These are phyloP conservation scores for Sinelater perroti DNA, from an alignment of 2,888 invertebrate species.

Conservation along the genomic window DNA sequence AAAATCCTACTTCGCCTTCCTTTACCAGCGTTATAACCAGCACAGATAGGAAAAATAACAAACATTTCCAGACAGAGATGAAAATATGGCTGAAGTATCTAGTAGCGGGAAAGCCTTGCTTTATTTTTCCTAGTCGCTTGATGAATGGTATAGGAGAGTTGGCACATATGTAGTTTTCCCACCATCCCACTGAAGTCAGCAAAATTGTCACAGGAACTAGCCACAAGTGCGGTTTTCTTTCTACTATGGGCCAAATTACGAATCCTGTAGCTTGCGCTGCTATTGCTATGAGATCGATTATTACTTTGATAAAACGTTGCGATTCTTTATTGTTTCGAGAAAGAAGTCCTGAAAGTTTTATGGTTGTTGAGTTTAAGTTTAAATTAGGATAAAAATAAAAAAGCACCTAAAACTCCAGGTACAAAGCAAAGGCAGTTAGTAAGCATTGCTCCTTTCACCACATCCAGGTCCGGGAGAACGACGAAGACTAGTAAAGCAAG, in stretches of 20 bases:
- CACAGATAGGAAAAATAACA: conserved; percentile 79
- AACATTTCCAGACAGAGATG: conserved; percentile 91
- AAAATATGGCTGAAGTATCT: conserved; percentile 92
- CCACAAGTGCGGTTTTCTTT: conserved; percentile 80
- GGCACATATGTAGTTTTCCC: conserved; percentile 95
- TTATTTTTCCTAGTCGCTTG: conserved; percentile 77
- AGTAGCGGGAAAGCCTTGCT: conserved; percentile 79
- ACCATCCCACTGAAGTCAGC: conserved; percentile 93
- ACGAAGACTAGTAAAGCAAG: conserved; percentile 86
- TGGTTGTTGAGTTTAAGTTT: not conserved
- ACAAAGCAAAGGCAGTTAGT: conserved; percentile 95
- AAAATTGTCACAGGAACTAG: conserved; percentile 86
- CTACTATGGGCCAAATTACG: conserved; percentile 89
- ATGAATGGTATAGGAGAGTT: conserved; percentile 84
- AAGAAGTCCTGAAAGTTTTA: conserved; percentile 70
- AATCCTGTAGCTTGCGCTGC: conserved; percentile 91
- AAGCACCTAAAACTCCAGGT: conserved; percentile 75
- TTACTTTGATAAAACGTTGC: conserved; percentile 77
- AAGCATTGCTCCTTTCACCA: conserved; percentile 94
- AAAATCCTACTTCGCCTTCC: conserved; percentile 78
- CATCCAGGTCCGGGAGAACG: conserved; percentile 91
- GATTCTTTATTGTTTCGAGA: conserved; percentile 86
- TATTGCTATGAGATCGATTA: conserved; percentile 86
- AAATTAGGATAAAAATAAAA: no score
- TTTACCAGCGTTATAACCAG: conserved; percentile 77